Base-by-base conservation (phyloP, 2,113 vertebrate genomes). In the Rhinoderma darwinii region DNA sequence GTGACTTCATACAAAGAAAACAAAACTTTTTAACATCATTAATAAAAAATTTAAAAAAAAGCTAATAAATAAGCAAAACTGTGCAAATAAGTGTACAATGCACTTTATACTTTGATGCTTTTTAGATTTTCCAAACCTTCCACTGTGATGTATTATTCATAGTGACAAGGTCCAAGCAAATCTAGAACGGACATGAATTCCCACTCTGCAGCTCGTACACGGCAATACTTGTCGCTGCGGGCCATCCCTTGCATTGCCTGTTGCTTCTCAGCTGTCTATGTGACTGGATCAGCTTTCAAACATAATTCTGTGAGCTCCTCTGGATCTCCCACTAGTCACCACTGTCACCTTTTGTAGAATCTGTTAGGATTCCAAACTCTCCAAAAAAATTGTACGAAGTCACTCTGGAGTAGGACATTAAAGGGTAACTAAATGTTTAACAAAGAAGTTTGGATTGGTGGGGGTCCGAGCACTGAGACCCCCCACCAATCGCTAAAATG, bases 61-160 rank as follows among this genome's bases (percentile, higher is more conserved):
- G n/a, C n/a, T n/a, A n/a, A n/a, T n/a, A n/a, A n/a, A n/a, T n/a
- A 51, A 51, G 51, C 27, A 73, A 32, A 47, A 51, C 47, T 56
- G 47, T 83, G 63, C 61, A 84, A 84, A 84, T 73, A 56, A 39
- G 18, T 73, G 50, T 27, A 30, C n/a, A 59, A 25, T 47, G 43
- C 50, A 76, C 43, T 76, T 30, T 76, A 47, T 83, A 54, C 14
- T 41, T n/a, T 2, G 18, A 72, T n/a, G 47, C 82, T 56, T 72
- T 70, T 59, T 41, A 47, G 54, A 82, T 83, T 83, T 75, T 22
- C 18, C 75, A 72, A 73, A 54, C 70, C 32, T 27, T 47, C 30
- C 32, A 2, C 83, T 84, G 43, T 56, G 66, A 84, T 75, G 25
- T 56, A 84, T 74, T 84, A 75, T 70, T 72, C 30, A 84, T 50